Evolutionary conservation across 2,888 invertebrate genomes (phyloP).

Genomic region (Flabesymbios commensalis): DNA sequence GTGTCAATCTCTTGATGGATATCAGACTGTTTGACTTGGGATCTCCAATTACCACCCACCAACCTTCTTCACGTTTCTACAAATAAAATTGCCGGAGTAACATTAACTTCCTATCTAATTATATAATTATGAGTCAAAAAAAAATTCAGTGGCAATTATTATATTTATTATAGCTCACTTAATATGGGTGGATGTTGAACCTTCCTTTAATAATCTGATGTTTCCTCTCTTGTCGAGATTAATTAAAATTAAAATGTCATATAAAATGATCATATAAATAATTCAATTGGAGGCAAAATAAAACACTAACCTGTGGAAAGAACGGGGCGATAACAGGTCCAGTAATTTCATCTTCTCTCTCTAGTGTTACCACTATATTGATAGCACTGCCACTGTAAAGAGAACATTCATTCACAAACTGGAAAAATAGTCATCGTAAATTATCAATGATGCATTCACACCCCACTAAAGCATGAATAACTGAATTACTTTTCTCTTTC

Average conservation of each 20-base stretch:
- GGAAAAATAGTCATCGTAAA: slow-evolving; percentile 68
- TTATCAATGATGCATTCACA: slow-evolving; percentile 7
- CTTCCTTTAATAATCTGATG: no score
- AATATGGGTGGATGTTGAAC: no score
- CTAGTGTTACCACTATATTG: slow-evolving; percentile 86
- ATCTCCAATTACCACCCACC: slow-evolving; percentile 99
- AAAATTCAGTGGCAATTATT: no score
- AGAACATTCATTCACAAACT: slow-evolving; percentile 2
- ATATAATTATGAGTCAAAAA: neutral
- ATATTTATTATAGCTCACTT: no score
- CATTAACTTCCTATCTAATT: neutral
- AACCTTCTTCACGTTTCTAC: slow-evolving; percentile 68
- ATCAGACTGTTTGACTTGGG: slow-evolving; percentile 90
- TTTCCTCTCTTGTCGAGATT: no score
- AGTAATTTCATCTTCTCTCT: slow-evolving; percentile 93
- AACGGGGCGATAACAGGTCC: slow-evolving; percentile 98
- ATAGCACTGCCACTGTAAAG: slow-evolving; percentile 65
- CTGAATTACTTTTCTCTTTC: no score
- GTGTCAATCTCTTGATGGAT: slow-evolving; percentile 93
- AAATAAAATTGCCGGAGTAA: neutral
- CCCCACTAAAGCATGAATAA: no score
- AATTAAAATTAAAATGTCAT: no score
- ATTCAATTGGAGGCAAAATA: no score
- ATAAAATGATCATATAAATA: no score
- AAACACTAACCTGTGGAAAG: slow-evolving; percentile 81